phyloP scores from a whole-genome alignment of 2,797 vertebrate species.

The Anniella stebbinsi region DNA sequence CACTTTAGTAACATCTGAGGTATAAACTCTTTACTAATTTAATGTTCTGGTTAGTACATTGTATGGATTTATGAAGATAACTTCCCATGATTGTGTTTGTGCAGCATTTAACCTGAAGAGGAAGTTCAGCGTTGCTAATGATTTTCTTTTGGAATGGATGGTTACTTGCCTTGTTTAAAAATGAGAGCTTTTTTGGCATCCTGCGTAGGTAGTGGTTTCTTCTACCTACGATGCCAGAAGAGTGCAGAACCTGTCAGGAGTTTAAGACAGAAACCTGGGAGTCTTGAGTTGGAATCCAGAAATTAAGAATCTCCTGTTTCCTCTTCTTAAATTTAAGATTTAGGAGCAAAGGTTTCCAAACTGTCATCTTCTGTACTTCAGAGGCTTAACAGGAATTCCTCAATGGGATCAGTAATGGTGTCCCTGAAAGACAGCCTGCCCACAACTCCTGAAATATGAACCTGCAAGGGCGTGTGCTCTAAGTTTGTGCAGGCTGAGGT shows the following conservation, averaged over 20 bases:
- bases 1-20: background rate
- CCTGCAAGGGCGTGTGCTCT: background rate
- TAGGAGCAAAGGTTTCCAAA: background rate
- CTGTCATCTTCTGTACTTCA: background rate
- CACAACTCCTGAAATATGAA: background rate
- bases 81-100: slow-evolving; percentile 13
- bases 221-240: background rate
- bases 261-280: background rate
- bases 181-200: background rate
- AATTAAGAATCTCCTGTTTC: background rate
- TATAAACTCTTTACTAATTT: slow-evolving; percentile 36
- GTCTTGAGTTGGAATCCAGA: background rate
- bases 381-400: background rate
- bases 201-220: background rate
- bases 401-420: background rate
- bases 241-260: background rate
- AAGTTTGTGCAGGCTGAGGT: background rate
- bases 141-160: background rate
- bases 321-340: background rate
- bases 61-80: slow-evolving; percentile 47
- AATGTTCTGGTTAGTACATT: slow-evolving; percentile 42
- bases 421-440: background rate
- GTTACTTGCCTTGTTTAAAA: background rate
- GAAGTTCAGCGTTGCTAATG: slow-evolving; percentile 5
- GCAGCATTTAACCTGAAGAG: slow-evolving; percentile 9